Percentiles rank a stretch among this genome's conserved stretches.
These are phyloP conservation scores for Cerceris rybyensis DNA, from an alignment of 2,888 invertebrate genomes.

Conservation along the genomic window DNA sequence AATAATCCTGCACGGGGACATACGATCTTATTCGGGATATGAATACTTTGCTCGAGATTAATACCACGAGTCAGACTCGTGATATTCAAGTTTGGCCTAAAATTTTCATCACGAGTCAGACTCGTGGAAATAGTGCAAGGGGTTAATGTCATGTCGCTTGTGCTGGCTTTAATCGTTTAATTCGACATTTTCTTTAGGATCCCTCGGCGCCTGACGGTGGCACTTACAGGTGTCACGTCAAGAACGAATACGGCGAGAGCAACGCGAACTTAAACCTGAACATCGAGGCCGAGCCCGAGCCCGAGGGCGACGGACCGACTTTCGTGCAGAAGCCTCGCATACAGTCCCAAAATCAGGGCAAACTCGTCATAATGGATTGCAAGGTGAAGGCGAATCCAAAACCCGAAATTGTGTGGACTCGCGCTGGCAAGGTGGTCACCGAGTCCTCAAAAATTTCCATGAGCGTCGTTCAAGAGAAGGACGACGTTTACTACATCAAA, in stretches of 20 bases:
- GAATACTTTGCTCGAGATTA: too few species aligned
- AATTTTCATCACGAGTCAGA: too few species aligned
- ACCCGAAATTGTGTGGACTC: conserved; percentile 92
- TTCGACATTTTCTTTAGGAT: conserved; percentile 83
- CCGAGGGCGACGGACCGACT: conserved; percentile 95
- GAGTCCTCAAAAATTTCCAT: conserved; percentile 92
- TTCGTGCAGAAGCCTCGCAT: conserved; percentile 96
- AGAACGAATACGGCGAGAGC: conserved; percentile 97
- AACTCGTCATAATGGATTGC: conserved; percentile 94
- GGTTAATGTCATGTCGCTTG: not conserved
- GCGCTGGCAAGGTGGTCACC: conserved; percentile 89
- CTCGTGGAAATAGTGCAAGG: too few species aligned
- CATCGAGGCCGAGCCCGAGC: conserved; percentile 97
- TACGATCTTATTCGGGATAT: too few species aligned
- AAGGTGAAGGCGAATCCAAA: conserved; percentile 92
- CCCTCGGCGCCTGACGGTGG: conserved; percentile 92
- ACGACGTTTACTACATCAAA: conserved; percentile 93
- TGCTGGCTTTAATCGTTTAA: too few species aligned
- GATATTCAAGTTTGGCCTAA: too few species aligned
- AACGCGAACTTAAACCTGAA: conserved; percentile 98
- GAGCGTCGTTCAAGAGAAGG: conserved; percentile 87
- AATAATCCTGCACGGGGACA: too few species aligned
- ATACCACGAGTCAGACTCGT: too few species aligned
- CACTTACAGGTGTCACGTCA: conserved; percentile 95
- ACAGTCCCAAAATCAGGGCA: conserved; percentile 91